phyloP scores from a whole-genome alignment of 2,797 vertebrate species.

The Neomorphus geoffroyi region DNA sequence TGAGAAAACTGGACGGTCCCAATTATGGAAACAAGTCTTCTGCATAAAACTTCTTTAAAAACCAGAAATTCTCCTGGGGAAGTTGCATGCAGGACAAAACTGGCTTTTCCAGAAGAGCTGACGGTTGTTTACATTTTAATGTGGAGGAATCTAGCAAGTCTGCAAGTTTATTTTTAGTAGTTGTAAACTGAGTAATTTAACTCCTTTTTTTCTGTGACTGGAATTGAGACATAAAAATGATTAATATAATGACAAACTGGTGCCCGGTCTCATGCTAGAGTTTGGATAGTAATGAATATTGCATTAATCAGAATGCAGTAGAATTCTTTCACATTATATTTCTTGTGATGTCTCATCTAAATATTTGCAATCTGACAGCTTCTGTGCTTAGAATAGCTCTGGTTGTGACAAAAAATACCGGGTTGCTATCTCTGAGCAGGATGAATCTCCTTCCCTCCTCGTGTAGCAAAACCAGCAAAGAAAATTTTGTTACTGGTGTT shows the following conservation, averaged over 20 bases:
- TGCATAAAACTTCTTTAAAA: conserved; percentile 44
- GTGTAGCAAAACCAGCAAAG: not conserved
- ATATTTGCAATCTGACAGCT: conserved; percentile 35
- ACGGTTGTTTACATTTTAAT: conserved; percentile 76
- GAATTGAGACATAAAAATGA: conserved; percentile 64
- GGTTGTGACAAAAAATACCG: not conserved
- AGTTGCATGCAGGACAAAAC: conserved; percentile 69
- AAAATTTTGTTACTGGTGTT: not conserved
- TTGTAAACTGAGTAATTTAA: conserved; percentile 73
- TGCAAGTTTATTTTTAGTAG: conserved; percentile 78
- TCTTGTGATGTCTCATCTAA: conserved; percentile 31
- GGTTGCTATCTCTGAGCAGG: not conserved
- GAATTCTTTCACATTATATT: conserved; percentile 49
- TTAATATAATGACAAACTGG: conserved; percentile 48
- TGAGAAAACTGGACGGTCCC: conserved; percentile 69
- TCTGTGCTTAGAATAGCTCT: conserved; percentile 23
- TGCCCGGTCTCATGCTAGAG: conserved; percentile 17
- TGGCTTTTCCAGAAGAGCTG: conserved; percentile 71
- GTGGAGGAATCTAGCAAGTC: conserved; percentile 70
- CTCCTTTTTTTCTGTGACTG: conserved; percentile 53
- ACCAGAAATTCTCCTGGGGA: conserved; percentile 62
- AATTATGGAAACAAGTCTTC: conserved; percentile 76
- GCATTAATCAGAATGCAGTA: conserved; percentile 15
- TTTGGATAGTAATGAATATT: conserved; percentile 17
- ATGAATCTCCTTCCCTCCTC: not conserved